A percentile compares a stretch with the other conserved stretches of the same genome.
Evolutionary conservation across 2,797 vertebrate species (phyloP).

Genomic region (Siniperca obscura): DNA sequence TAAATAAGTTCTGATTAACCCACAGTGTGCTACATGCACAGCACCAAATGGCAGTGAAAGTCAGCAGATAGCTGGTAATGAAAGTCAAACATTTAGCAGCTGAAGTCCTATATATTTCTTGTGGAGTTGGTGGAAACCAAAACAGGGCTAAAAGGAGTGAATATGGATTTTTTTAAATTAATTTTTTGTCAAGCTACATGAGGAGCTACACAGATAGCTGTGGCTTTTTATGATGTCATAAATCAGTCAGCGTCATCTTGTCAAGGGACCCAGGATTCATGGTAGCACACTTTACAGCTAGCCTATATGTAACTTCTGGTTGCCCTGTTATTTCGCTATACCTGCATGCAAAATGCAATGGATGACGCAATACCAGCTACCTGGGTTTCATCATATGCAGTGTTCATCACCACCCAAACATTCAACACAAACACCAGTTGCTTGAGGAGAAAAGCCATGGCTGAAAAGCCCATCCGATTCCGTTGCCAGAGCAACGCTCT

Average conservation of each 20-base stretch:
- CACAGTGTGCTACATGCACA: neutral
- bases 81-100: neutral
- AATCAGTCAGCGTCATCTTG: neutral
- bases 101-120: neutral
- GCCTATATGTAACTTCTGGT: neutral
- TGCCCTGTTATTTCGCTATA: neutral
- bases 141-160: neutral
- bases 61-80: neutral
- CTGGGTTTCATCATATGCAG: constrained; percentile 10
- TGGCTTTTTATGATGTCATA: neutral
- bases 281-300: neutral
- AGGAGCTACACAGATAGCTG: neutral
- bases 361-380: constrained; percentile 1
- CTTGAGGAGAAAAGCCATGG: constrained; percentile 23
- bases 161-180: no score
- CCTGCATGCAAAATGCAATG: constrained; percentile 7
- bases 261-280: neutral
- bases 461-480: constrained; percentile 34
- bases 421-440: constrained; percentile 53
- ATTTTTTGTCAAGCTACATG: neutral
- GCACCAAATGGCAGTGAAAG: neutral
- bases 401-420: constrained; percentile 35
- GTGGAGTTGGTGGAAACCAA: neutral
- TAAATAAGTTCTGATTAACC: neutral
- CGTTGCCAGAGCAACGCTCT: constrained; percentile 77